Evolutionary conservation across 2,888 invertebrate species (phyloP), one percentile per base, ranked within the genome.

Genomic region (Troides aeacus): DNA sequence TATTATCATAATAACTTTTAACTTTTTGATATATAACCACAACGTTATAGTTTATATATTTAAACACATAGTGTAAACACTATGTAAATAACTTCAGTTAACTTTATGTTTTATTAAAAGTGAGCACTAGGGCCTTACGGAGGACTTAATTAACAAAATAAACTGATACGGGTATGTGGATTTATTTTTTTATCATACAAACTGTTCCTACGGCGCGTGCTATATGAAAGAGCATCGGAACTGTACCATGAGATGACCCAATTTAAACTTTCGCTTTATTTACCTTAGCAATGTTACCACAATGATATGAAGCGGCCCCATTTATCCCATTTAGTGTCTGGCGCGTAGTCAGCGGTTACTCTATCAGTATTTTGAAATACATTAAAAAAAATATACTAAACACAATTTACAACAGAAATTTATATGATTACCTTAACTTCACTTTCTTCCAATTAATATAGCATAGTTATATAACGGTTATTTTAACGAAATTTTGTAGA

Each of bases 231-330:
- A 65, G 36, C 70, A 42, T 71, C 63, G 72, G 70, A 61, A 73
- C 70, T 72, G 70, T 75, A 71, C 72, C 68, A 74, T 74, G 73
- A 73, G 66, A 72, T 75, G 79, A 74, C 80, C 79, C 69, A 78
- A 77, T 80, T 80, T 67, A 74, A 71, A 74, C 64, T 72, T 61
- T 74, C 66, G 71, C 66, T 63, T 76, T 82, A 81, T 82, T 81
- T 81, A 81, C 79, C 76, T 78, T 75, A 76, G 72, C 74, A 72
- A 77, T 77, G 79, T 75, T 73, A 74, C 74, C 75, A 74, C 73
- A 73, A 72, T 76, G 79, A 79, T 79, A 70, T 69, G 69, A 66
- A 70, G 62, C 71, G 71, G 23, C 71, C 71, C 69, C 65, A 71
- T 72, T 72, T 66, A 69, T 68, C 69, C 57, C 63, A 70, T 70